Evolutionary conservation across 2,797 vertebrate species (phyloP).

Genomic region (Notoglanidium macrostoma): DNA sequence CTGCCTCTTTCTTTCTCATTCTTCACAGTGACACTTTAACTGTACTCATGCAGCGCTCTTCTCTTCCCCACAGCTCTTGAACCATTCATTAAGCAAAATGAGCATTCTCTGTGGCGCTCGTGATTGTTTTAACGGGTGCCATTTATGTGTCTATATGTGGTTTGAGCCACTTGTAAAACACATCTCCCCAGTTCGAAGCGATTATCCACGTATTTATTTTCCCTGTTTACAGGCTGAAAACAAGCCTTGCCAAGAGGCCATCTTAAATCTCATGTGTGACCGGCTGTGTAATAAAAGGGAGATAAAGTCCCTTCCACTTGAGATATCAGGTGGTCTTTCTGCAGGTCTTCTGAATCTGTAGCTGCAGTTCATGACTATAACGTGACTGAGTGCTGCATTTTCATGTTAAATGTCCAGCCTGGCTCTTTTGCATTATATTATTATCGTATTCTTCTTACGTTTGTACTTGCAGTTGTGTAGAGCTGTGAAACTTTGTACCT

Average conservation of each 20-base stretch:
- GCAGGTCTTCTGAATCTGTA: background rate
- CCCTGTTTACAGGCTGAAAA: slow-evolving; percentile 74
- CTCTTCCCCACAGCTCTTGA: slow-evolving; percentile 21
- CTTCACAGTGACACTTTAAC: background rate
- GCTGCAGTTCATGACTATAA: background rate
- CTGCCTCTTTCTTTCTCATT: background rate
- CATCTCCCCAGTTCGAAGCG: slow-evolving; percentile 74
- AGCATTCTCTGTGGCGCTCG: slow-evolving; percentile 71
- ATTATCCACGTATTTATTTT: slow-evolving; percentile 77
- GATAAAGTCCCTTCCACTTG: background rate
- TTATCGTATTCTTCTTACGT: background rate
- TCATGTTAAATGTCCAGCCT: background rate
- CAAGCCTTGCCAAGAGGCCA: slow-evolving; percentile 57
- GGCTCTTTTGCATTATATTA: background rate
- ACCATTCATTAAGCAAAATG: slow-evolving; percentile 76
- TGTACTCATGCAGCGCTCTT: background rate
- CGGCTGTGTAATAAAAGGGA: background rate
- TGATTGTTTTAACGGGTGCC: slow-evolving; percentile 71
- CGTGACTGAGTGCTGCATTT: background rate
- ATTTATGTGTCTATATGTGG: slow-evolving; percentile 78
- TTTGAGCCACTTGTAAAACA: slow-evolving; percentile 77
- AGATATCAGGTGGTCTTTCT: background rate
- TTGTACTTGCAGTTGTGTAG: background rate
- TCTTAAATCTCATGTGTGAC: background rate
- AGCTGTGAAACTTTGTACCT: background rate